phyloP scores from a whole-genome alignment of 2,888 invertebrate genomes.

The Metacarcinus magister region DNA sequence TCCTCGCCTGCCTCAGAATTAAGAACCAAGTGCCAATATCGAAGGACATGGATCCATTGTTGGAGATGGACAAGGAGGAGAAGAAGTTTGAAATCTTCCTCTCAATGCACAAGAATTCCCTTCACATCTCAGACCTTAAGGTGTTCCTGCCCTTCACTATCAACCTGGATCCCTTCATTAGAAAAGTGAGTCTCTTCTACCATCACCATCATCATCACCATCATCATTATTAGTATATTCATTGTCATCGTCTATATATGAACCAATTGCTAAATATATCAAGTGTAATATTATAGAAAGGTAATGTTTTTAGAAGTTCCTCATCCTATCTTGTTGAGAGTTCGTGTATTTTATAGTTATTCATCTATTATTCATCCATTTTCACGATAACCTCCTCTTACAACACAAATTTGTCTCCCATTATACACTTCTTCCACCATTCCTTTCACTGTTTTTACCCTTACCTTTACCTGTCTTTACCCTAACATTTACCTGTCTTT shows the following conservation, averaged over 20 bases:
- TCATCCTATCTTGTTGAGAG: no score
- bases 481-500: background rate
- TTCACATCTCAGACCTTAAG: slow-evolving; percentile 88
- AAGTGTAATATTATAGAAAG: no score
- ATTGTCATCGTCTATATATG: background rate
- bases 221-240: background rate
- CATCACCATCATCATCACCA: background rate
- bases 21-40: slow-evolving; percentile 88
- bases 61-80: slow-evolving; percentile 97
- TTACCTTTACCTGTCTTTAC: background rate
- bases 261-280: no score
- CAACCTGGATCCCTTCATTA: slow-evolving; percentile 98
- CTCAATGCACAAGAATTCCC: slow-evolving; percentile 88
- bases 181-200: slow-evolving; percentile 90
- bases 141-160: slow-evolving; percentile 99
- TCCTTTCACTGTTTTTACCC: background rate
- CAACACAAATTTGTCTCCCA: no score
- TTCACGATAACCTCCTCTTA: no score
- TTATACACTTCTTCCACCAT: background rate
- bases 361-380: no score
- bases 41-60: slow-evolving; percentile 93
- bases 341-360: no score
- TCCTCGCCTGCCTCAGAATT: slow-evolving; percentile 64
- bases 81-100: slow-evolving; percentile 97
- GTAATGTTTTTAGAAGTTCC: no score